Base-by-base conservation (phyloP, 2,113 vertebrate species). In the Xiphorhynchus elegans region DNA sequence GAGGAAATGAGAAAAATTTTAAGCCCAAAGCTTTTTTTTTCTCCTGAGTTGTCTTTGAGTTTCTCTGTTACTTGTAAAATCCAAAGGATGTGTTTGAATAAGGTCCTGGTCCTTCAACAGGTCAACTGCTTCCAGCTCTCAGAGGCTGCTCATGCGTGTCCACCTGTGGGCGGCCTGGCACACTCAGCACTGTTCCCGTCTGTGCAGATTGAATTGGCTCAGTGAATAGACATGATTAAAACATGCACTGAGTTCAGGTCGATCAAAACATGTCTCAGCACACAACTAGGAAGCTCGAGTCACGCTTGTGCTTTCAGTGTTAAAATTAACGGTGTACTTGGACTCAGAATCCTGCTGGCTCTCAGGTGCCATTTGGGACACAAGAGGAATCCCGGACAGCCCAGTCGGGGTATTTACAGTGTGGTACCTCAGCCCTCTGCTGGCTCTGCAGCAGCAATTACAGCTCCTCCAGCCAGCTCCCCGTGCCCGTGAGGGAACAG, bases 401-500 rank as follows among this genome's bases (percentile, higher is more conserved):
- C 0, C 1, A 21, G 56, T 13, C 4, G 3, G 42, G 44, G 13
- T 18, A 24, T 68, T 42, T 12, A 20, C 3, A 7, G 4, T 12
- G 53, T 23, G 19, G 49, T 52, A 7, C 17, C 35, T 66, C 46
- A 11, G 92, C 90, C 92, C 87, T 88, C 92, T 90, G 2, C 95
- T 78, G 91, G 94, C 63, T 85, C 31, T 11, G 8, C 40, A 17
- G 49, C 35, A 21, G 68, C 82, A 44, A 59, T 7, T 55, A 6
- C 87, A 90, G 53, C 72, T 86, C 37, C 28, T 81, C 13, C 37
- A 9, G 64, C 42, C 76, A 42, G 68, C 72, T 42, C 79, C n/a
- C 28, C 14, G 0, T 11, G 23, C 47, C 23, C 15, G 1, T 17
- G 8, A 28, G 46, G 40, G 19, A 63, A 31, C 0, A 5, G 9